Evolutionary conservation across 1,140 invertebrate species (phyloP), one percentile per base, ranked within the genome.

Genomic region (Oppia nitens): DNA sequence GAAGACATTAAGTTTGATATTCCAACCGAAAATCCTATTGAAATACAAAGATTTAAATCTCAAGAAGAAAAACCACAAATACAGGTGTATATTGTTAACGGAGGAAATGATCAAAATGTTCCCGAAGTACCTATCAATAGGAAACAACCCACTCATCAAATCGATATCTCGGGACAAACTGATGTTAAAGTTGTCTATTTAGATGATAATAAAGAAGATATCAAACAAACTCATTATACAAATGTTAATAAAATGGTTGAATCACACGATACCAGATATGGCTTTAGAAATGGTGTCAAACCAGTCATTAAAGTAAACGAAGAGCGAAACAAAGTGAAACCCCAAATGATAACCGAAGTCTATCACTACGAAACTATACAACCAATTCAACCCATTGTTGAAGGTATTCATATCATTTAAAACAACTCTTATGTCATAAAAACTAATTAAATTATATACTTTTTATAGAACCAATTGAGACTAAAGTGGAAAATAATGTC

Each of bases 71-170:
- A 47, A n/a, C 57, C 57, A 23, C 47, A 58, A 24, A 58, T 58
- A 28, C 57, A 58, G 29, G 57, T 58, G 3, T 58, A 50, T 29
- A 58, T 58, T 21, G 57, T 58, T 4, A 47, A 58, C 24, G 57
- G 57, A 20, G 12, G n/a, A 1, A 58, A 58, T 45, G 57, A 48
- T 32, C 57, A 58, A 58, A 27, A 51, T 17, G 32, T 40, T 40
- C 32, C 6, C 6, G 6, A 6, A 9, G 17, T 9, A 40, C 32
- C 32, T 40, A 40, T 40, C 17, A n/a, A n/a, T n/a, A n/a, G n/a
- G n/a, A n/a, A n/a, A n/a, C n/a, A n/a, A n/a, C n/a, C n/a, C n/a
- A 9, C 32, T 9, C 32, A 40, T 17, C 32, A 40, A 40, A 9
- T 17, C 6, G 32, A 40, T 17, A 17, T 40, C 17, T 40, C 32